Evolutionary conservation across 2,113 vertebrate genomes (phyloP), one percentile per base, ranked within the genome.

Genomic region (Hippopotamus amphibius): DNA sequence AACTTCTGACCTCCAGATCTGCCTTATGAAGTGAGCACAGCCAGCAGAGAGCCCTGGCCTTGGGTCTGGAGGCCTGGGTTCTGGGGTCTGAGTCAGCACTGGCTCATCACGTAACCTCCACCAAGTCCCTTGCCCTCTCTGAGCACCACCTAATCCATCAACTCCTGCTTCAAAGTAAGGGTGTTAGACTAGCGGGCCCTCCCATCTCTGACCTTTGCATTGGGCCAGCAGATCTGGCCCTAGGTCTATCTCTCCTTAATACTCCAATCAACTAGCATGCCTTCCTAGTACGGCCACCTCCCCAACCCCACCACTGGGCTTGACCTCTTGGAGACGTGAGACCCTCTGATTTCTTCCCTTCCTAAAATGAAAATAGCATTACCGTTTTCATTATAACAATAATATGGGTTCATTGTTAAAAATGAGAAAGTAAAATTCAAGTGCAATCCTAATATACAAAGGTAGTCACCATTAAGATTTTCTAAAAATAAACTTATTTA

Each of bases 351-450:
- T 53, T 37, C 26, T 92, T 90, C 10, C 59, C 63, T 92, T 80
- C 43, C 68, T 88, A 72, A 33, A 85, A 85, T 55, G 50, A 90
- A 90, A 86, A 82, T 50, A 90, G 37, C 26, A 57, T 94, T 86
- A 68, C 83, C 85, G 77, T 74, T 94, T 79, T 82, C 21, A 63
- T 57, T 43, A 71, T 90, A 77, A 92, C 81, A 61, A 77, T 79
- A 46, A 80, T 33, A 66, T 12, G 10, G 61, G 28, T 37, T 69
- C 68, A 77, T 41, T 86, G 76, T 69, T 88, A 55, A 89, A 87
- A 81, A 66, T 55, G 14, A 77, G 89, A 96, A 76, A 22, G 84
- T 37, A 24, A 94, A 82, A 90, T 81, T 77, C 65, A 69, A 77
- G 48, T 21, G 37, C 66, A 88, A 85, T 92, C 30, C 28, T 68